Base-by-base conservation (phyloP, 2,113 vertebrate genomes). In the Heloderma charlesbogerti region DNA sequence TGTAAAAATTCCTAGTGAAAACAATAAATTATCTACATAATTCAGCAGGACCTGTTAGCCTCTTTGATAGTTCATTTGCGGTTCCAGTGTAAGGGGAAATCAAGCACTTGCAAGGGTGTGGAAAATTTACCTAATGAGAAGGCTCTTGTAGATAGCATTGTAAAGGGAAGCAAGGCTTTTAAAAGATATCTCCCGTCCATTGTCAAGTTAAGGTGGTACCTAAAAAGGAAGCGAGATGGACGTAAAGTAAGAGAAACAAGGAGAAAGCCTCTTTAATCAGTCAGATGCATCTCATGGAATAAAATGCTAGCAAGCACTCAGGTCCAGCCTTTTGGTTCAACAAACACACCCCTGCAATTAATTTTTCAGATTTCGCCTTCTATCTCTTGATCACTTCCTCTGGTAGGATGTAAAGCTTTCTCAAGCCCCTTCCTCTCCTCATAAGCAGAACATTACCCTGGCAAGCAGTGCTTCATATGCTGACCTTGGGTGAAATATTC, bases 151-250 rank as follows among this genome's bases (percentile, higher is more conserved):
- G 0, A 45, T 67, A 78, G 48, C 63, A 57, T 0, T 0, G 34
- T 0, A 0, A 89, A 69, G 45, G 81, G 83, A 89, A 94, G 5
- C 6, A 22, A 37, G 66, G 40, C 31, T 90, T 63, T 75, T 75
- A 86, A 92, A 66, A 86, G 1, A 31, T n/a, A 40, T 6, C 88
- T 92, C 77, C 0, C 4, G 27, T 60, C 34, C 51, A 34, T 2
- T 86, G 29, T n/a, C 27, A 40, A 0, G 0, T 87, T 67, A 57
- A 90, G 79, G 85, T 0, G 6, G 20, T 25, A 60, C 71, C n/a
- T 40, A 57, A 60, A 88, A 90, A 83, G 20, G 81, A 91, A 81
- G 43, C 9, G 45, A 72, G 40, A 8, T 25, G 75, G 60, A 15
- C 15, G 37, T 9, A 82, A 88, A 91, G 78, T 6, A 79, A 87